Percentiles rank a stretch among this genome's conserved stretches.
These are phyloP conservation scores for Lepidonotus clava DNA, from an alignment of 2,888 invertebrate genomes.

Conservation along the genomic window DNA sequence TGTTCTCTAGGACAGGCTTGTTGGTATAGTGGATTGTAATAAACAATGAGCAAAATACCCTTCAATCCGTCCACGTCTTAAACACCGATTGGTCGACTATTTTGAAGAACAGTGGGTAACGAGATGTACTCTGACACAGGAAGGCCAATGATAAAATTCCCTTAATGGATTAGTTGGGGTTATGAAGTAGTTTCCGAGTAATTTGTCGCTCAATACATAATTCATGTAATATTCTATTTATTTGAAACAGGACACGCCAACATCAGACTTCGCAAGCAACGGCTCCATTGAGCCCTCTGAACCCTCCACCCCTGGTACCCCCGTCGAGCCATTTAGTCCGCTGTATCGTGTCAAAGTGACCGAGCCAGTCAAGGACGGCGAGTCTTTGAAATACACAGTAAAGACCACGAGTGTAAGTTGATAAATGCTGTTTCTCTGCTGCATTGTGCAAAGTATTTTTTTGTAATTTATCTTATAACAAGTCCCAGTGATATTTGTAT, in stretches of 20 bases:
- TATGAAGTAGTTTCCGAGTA: not conserved
- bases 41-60: too few relatives aligned
- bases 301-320: constrained; percentile 59
- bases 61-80: not conserved
- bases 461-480: too few relatives aligned
- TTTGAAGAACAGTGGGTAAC: not conserved
- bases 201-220: too few relatives aligned
- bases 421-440: not conserved
- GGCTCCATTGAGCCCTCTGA: constrained; percentile 55
- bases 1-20: too few relatives aligned
- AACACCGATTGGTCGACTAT: not conserved
- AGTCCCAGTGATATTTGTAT: not conserved
- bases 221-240: too few relatives aligned
- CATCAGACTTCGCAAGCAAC: constrained; percentile 59
- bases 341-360: constrained; percentile 61
- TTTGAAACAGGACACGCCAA: constrained; percentile 56
- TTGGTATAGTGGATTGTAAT: too few relatives aligned
- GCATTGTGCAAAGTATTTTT: too few relatives aligned
- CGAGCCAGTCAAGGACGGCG: constrained; percentile 62
- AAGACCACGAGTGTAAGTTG: constrained; percentile 57
- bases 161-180: not conserved
- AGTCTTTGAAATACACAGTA: constrained; percentile 59
- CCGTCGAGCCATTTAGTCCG: constrained; percentile 56
- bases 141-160: not conserved
- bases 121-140: not conserved